phyloP scores from a whole-genome alignment of 2,888 invertebrate genomes.

The Apomyelois bistriatella region DNA sequence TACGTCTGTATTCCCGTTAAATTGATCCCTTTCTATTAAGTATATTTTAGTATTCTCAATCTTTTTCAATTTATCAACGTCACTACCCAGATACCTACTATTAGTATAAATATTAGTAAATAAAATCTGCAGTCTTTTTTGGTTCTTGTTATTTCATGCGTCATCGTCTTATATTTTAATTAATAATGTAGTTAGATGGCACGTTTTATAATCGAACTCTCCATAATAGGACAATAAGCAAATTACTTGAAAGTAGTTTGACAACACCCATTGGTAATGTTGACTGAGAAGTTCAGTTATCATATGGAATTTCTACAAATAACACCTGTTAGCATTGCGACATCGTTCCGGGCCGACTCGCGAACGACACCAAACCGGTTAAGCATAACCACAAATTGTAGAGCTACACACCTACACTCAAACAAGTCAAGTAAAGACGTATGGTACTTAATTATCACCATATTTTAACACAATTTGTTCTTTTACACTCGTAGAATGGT shows the following conservation, averaged over 20 bases:
- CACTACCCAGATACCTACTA: too few species aligned
- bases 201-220: neutral
- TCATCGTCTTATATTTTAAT: too few species aligned
- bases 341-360: constrained; percentile 33
- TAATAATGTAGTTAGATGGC: too few species aligned
- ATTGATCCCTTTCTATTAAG: too few species aligned
- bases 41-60: too few species aligned
- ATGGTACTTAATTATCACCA: neutral
- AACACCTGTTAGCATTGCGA: constrained; percentile 68
- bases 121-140: too few species aligned
- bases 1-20: too few species aligned
- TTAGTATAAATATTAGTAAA: too few species aligned
- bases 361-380: constrained; percentile 64
- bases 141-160: too few species aligned
- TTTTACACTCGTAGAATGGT: too few species aligned
- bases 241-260: constrained; percentile 5
- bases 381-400: constrained; percentile 14
- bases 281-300: constrained; percentile 41
- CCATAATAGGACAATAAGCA: neutral
- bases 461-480: too few species aligned
- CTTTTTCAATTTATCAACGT: too few species aligned
- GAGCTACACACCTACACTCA: neutral
- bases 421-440: neutral
- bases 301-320: constrained; percentile 59
- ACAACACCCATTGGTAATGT: constrained; percentile 20